Evolutionary conservation across 2,888 invertebrate genomes (phyloP).

Genomic region (Hecatera dysodea): DNA sequence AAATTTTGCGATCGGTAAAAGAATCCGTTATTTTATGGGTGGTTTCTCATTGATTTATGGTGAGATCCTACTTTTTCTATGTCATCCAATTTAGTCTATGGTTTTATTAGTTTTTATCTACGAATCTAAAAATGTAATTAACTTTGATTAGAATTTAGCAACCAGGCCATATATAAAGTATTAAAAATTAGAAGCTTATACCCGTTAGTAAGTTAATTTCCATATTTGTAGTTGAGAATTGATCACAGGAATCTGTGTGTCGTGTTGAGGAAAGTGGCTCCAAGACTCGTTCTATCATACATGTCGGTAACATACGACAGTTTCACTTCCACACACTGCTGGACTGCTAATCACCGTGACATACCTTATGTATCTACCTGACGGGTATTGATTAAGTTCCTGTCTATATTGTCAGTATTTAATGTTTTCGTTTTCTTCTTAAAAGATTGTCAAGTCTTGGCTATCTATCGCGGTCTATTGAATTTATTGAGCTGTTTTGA

Average conservation of each 20-base stretch:
- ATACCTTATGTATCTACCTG: slow-evolving; percentile 26
- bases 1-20: slow-evolving; percentile 31
- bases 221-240: slow-evolving; percentile 36
- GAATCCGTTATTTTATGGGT: slow-evolving; percentile 57
- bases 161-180: too few relatives aligned
- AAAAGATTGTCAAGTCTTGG: background rate
- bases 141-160: slow-evolving; percentile 28
- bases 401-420: background rate
- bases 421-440: background rate
- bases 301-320: slow-evolving; percentile 58
- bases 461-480: too few relatives aligned
- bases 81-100: slow-evolving; percentile 42
- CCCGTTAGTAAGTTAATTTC: slow-evolving; percentile 32
- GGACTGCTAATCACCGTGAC: slow-evolving; percentile 57
- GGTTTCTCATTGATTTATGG: slow-evolving; percentile 38
- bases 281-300: slow-evolving; percentile 65
- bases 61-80: slow-evolving; percentile 36
- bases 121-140: slow-evolving; percentile 28
- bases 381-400: slow-evolving; percentile 22
- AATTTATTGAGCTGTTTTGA: background rate
- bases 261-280: slow-evolving; percentile 66
- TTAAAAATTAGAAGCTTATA: slow-evolving; percentile 41
- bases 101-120: slow-evolving; percentile 40
- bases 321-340: slow-evolving; percentile 68
- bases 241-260: slow-evolving; percentile 53